Evolutionary conservation across 2,113 vertebrate species (phyloP).

Genomic region (Noctilio leporinus): DNA sequence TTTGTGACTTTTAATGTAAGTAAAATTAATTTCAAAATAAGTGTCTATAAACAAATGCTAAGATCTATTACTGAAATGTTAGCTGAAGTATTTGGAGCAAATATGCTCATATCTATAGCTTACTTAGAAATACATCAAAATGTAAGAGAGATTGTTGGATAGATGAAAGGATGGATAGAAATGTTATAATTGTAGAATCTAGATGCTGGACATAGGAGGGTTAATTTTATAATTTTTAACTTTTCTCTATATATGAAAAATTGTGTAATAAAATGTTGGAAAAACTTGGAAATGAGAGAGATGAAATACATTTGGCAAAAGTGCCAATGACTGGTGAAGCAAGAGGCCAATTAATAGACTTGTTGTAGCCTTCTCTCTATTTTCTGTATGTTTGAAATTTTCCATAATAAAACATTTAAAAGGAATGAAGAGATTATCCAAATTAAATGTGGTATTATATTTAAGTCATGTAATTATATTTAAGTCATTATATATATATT

Average conservation of each 20-base stretch:
- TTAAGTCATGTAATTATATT: neutral
- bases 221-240: neutral
- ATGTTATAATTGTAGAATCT: neutral
- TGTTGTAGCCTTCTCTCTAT: neutral
- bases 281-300: neutral
- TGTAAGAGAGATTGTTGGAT: neutral
- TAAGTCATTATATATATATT: neutral
- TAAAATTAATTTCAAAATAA: conserved; percentile 23
- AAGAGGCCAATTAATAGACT: neutral
- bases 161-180: neutral
- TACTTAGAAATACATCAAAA: neutral
- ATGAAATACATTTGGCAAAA: conserved; percentile 22
- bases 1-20: neutral
- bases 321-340: neutral
- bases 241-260: conserved; percentile 15
- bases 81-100: neutral
- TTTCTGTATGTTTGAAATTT: neutral
- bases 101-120: neutral
- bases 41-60: neutral
- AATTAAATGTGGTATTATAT: neutral
- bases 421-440: conserved; percentile 3
- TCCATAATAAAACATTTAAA: neutral
- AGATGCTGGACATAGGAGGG: neutral
- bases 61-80: neutral
- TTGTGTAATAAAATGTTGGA: neutral